Base-by-base conservation (phyloP, 1,140 invertebrate species). In the Macrotrachela quadricornifera region DNA sequence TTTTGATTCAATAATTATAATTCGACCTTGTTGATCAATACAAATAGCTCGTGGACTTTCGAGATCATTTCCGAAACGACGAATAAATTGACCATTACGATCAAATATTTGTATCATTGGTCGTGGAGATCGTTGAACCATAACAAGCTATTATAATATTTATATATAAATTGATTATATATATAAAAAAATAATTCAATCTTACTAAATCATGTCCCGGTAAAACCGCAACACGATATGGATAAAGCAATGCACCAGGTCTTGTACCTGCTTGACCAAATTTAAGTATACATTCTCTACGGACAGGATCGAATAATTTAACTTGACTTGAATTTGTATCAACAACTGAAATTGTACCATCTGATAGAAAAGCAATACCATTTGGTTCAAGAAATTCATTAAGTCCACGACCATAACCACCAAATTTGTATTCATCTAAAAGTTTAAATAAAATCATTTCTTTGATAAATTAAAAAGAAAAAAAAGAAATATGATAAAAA, bases 281-380 rank as follows among this genome's bases (percentile, higher is more conserved):
- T 52, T 63, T 65, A 51, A 58, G 58, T 58, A 62, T 63, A 54
- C 64, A 63, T 46, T 55, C 21, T 30, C 21, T 50, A 36, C 64
- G 63, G 21, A 65, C 63, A 30, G 51, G 57, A n/a, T 57, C 58
- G 49, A 66, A 66, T 39, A 66, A 61, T 52, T 66, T 62, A 46
- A 66, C 62, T 46, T 63, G 57, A 50, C 65, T 63, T 43, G 65
- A 65, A 49, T 66, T 63, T 10, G 63, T 64, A 50, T 66, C 64
- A n/a, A 62, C 61, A n/a, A 66, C 58, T 1, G 63, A 58, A 12
- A 66, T 59, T 51, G 65, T 62, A 30, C 64, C 63, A 65, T 58
- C 14, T 8, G 21, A 8, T 4, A 30, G 21, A 30, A 30, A 30
- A 4, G 21, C 8, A 30, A 30, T 30, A 30, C 21, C 21, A 30